Base-by-base conservation (phyloP, 2,888 invertebrate genomes). In the Eucera pruinosa region DNA sequence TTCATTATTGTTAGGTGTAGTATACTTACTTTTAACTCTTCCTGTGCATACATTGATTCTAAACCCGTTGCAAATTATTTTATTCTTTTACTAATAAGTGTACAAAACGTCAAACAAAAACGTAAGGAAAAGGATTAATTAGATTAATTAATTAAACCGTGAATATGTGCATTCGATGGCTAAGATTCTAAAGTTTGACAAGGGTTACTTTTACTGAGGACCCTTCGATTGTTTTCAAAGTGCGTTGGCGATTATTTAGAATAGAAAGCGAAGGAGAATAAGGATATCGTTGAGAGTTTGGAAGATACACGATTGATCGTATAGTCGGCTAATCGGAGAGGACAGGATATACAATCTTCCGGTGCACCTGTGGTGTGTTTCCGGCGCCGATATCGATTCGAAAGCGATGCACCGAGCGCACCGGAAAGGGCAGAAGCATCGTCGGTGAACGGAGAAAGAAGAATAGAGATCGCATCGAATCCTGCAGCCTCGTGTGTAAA, bases 301-400 rank as follows among this genome's bases (percentile, higher is more conserved):
- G 43, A 18, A 18, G n/a, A 39, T 9, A 18, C n/a, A 7, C 11
- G 27, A 15, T 41, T n/a, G 47, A 13, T 11, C 23, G 18, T 15
- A 23, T 2, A 18, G 25, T 1, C 9, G 5, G 15, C 55, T 71
- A 41, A 57, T 27, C 52, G 27, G 41, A 33, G n/a, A 23, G 20
- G n/a, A 33, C 25, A 9, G 47, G 9, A n/a, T n/a, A 43, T 11
- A 25, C n/a, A 58, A 50, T 67, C 39, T 43, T 55, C 48, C 25
- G 60, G 27, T 55, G 58, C 70, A 81, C 69, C 65, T 65, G 61
- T 76, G 71, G 61, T 25, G 41, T 73, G 57, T 68, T 69, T 76
- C 75, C 58, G 47, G 39, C 36, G 33, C 57, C 47, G 72, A 25
- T 83, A 83, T 83, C 73, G 83, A 83, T 83, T 83, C 71, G 66